Percentiles rank a stretch among this genome's conserved stretches.
Conservation (phyloP, 2,113 vertebrate species). For the Pelobates fuscus region DNA sequence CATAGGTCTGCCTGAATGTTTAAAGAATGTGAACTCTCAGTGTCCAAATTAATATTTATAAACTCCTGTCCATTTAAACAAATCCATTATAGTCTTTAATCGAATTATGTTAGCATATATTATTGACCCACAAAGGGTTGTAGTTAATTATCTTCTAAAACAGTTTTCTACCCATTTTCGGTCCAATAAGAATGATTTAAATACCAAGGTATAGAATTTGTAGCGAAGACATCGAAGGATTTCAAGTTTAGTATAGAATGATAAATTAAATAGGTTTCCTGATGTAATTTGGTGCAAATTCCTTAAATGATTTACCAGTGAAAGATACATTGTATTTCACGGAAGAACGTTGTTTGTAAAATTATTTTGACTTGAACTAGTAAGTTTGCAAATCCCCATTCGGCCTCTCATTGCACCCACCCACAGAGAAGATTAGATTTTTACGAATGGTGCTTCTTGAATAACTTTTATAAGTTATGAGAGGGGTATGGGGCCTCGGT, state of each 20-base stretch:
- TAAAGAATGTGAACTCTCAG: neutral
- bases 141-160: neutral
- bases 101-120: conserved; percentile 10
- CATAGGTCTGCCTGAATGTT: conserved; percentile 5
- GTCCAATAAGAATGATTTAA: neutral
- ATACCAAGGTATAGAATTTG: neutral
- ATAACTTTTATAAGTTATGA: conserved; percentile 8
- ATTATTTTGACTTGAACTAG: conserved; percentile 21
- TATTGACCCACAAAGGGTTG: neutral
- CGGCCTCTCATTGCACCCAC: conserved; percentile 36
- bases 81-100: conserved; percentile 1
- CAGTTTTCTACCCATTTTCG: neutral
- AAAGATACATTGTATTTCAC: conserved; percentile 9
- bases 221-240: neutral
- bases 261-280: neutral
- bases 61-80: conserved; percentile 11
- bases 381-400: conserved; percentile 23
- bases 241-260: neutral
- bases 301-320: neutral
- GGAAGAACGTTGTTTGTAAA: neutral
- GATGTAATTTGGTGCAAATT: neutral
- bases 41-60: conserved; percentile 26
- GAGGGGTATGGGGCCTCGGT: conserved; percentile 1
- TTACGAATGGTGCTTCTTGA: conserved; percentile 27
- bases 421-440: conserved; percentile 37